Conservation (phyloP, 2,888 invertebrate genomes). For the Orthosia cruda region DNA sequence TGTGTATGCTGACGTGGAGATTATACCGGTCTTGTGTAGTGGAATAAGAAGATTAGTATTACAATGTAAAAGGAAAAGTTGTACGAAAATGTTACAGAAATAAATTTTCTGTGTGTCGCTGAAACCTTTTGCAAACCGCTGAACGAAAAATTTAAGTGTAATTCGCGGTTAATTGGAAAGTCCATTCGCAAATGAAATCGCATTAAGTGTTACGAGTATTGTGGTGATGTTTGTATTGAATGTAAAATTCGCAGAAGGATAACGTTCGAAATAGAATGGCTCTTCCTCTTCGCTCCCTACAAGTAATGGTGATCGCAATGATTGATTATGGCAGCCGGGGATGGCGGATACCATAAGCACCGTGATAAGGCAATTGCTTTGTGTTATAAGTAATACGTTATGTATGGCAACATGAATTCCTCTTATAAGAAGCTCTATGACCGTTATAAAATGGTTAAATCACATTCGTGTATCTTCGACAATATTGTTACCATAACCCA, state of each 20-base stretch:
- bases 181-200: constrained; percentile 22
- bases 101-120: not conserved
- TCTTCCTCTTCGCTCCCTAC: constrained; percentile 21
- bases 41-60: constrained; percentile 49
- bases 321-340: constrained; percentile 21
- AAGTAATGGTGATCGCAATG: constrained; percentile 31
- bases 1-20: constrained; percentile 38
- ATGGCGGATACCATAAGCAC: constrained; percentile 17
- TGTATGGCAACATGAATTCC: constrained; percentile 13
- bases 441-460: constrained; percentile 5
- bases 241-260: not conserved
- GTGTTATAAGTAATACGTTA: constrained; percentile 30
- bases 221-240: constrained; percentile 12
- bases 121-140: not conserved
- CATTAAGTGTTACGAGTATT: not conserved
- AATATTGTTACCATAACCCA: not conserved
- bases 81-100: not conserved
- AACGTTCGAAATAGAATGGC: constrained; percentile 16
- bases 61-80: constrained; percentile 18
- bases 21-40: constrained; percentile 34
- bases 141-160: constrained; percentile 9
- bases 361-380: constrained; percentile 28
- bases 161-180: constrained; percentile 21
- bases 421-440: constrained; percentile 13
- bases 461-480: not conserved